These are phyloP conservation scores for Parasteatoda lunata DNA, from an alignment of 2,888 invertebrate species.

Conservation along the genomic window DNA sequence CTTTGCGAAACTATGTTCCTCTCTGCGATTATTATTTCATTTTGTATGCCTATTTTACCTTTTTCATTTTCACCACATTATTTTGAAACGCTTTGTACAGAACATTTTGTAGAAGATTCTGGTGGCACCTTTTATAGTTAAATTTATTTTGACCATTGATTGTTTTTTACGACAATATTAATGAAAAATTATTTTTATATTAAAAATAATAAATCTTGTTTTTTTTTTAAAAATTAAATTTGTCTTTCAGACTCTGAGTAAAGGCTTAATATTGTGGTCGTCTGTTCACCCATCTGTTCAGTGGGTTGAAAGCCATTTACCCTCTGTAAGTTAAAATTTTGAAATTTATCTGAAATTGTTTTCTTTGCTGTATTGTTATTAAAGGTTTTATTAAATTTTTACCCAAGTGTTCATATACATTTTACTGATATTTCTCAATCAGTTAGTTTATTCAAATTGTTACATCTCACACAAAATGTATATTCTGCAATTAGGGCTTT, in stretches of 20 bases:
- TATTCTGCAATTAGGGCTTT: too few species aligned
- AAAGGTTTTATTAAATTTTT: too few species aligned
- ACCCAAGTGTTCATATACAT: not conserved
- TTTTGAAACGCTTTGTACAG: too few species aligned
- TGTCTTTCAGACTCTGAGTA: constrained; percentile 79
- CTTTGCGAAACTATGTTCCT: too few species aligned
- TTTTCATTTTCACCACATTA: too few species aligned
- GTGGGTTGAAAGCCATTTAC: constrained; percentile 90
- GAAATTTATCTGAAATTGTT: not conserved
- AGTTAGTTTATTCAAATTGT: not conserved
- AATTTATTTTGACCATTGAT: too few species aligned
- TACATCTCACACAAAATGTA: not conserved
- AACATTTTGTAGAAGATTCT: too few species aligned
- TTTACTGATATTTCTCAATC: not conserved
- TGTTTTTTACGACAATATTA: too few species aligned
- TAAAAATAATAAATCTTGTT: not conserved
- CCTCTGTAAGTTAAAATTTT: constrained; percentile 77
- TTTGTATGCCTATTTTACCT: too few species aligned
- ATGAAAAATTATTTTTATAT: too few species aligned
- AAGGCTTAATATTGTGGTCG: constrained; percentile 91
- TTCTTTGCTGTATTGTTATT: not conserved
- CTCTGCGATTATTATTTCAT: too few species aligned
- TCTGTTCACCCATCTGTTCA: constrained; percentile 85
- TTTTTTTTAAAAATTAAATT: constrained; percentile 34
- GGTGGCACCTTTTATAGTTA: too few species aligned